Conservation (phyloP, 2,888 invertebrate species). For the Oscheius myriophilus region DNA sequence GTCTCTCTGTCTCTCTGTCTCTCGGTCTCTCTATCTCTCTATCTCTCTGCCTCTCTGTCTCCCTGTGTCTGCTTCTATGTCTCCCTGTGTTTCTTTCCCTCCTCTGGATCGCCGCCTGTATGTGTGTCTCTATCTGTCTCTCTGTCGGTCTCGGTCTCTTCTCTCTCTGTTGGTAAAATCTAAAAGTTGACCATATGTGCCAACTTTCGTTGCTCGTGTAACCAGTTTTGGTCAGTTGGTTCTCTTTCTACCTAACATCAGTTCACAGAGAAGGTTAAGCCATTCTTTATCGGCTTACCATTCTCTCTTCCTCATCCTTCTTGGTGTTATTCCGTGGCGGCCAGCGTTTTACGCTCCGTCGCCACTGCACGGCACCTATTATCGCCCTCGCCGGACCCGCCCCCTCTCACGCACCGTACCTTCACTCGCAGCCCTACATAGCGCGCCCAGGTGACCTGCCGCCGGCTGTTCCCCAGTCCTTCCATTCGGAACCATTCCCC, state of each 20-base stretch:
- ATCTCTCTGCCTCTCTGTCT: slow-evolving; percentile 4
- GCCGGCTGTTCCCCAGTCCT: too few relatives aligned
- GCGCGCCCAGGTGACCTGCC: too few relatives aligned
- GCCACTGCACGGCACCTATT: neutral
- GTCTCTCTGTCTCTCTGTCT: neutral
- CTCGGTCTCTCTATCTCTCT: slow-evolving; percentile 1
- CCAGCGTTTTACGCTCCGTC: too few relatives aligned
- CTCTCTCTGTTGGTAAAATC: too few relatives aligned
- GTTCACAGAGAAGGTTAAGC: too few relatives aligned
- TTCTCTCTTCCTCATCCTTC: neutral
- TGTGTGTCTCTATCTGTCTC: neutral
- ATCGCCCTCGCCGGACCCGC: slow-evolving; percentile 5
- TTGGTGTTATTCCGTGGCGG: neutral
- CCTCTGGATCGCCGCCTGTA: slow-evolving; percentile 7
- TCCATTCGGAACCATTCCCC: too few relatives aligned
- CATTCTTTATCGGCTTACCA: neutral
- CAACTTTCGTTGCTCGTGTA: too few relatives aligned
- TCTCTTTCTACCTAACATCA: too few relatives aligned
- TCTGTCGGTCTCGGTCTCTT: neutral
- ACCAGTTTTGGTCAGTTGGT: too few relatives aligned
- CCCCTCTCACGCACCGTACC: neutral
- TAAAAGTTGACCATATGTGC: too few relatives aligned
- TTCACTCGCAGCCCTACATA: neutral
- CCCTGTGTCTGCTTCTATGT: neutral
- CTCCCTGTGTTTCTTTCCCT: slow-evolving; percentile 1